These are phyloP conservation scores for Hippocampus mohnikei DNA, from an alignment of 2,113 vertebrate genomes.

Conservation along the genomic window DNA sequence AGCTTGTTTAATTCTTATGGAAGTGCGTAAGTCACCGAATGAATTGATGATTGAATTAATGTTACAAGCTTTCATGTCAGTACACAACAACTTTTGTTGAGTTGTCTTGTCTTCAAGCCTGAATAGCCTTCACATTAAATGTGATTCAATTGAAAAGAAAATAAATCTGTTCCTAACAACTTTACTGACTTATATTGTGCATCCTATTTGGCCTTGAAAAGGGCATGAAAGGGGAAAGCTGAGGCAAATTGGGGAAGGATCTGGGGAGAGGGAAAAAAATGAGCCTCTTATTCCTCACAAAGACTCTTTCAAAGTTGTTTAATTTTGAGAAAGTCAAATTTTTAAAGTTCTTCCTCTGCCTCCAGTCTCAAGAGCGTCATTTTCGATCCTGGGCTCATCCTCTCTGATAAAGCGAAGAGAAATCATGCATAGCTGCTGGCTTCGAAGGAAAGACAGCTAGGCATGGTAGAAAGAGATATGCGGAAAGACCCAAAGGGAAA, in stretches of 20 bases:
- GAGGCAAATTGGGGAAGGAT: conserved; percentile 15
- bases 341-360: conserved; percentile 24
- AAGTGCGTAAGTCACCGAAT: too few species aligned
- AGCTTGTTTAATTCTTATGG: too few species aligned
- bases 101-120: background rate
- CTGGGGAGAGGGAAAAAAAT: conserved; percentile 13
- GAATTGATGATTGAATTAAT: too few species aligned
- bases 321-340: conserved; percentile 30
- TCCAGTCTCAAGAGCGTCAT: conserved; percentile 19
- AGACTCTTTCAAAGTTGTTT: conserved; percentile 2
- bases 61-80: too few species aligned
- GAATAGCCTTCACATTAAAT: conserved; percentile 16
- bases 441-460: conserved; percentile 21
- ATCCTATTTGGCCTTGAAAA: conserved; percentile 32
- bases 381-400: conserved; percentile 32
- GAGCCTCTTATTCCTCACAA: conserved; percentile 4
- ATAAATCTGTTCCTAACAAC: conserved; percentile 14
- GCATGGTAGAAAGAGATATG: conserved; percentile 14
- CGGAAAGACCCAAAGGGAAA: conserved; percentile 21
- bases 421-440: conserved; percentile 18
- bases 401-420: conserved; percentile 16
- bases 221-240: conserved; percentile 20
- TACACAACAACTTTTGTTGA: too few species aligned
- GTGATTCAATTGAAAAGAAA: conserved; percentile 14
- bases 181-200: conserved; percentile 34